Evolutionary conservation across 1,140 invertebrate species (phyloP).

Genomic region (Alviniconcha marisindica): DNA sequence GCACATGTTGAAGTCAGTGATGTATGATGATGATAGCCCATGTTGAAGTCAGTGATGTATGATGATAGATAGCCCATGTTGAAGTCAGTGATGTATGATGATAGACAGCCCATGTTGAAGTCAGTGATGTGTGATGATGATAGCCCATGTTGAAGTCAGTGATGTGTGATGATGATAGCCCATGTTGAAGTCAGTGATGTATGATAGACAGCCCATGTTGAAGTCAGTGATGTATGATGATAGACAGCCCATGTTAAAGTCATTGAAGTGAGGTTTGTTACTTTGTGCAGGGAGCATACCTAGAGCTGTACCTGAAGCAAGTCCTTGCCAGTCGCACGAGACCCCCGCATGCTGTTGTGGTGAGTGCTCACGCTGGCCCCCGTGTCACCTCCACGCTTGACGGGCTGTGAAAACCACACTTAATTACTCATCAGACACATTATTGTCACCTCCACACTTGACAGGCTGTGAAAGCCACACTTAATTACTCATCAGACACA

Average conservation of each 20-base stretch:
- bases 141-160: slow-evolving; percentile 20
- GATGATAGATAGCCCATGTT: no score
- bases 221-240: slow-evolving; percentile 41
- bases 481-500: no score
- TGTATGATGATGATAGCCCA: not conserved
- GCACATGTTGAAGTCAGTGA: no score
- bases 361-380: slow-evolving; percentile 63
- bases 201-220: slow-evolving; percentile 16
- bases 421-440: no score
- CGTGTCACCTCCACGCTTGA: no score
- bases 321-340: slow-evolving; percentile 88
- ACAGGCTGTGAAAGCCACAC: no score
- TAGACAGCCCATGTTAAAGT: slow-evolving; percentile 40
- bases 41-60: slow-evolving; percentile 37
- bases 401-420: no score
- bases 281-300: slow-evolving; percentile 78
- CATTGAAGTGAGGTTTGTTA: slow-evolving; percentile 36
- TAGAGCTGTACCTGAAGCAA: slow-evolving; percentile 88
- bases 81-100: no score
- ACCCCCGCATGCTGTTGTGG: slow-evolving; percentile 83
- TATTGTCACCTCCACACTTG: no score
- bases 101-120: no score
- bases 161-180: slow-evolving; percentile 38
- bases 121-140: not conserved
- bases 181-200: slow-evolving; percentile 32